Percentiles rank a stretch among this genome's conserved stretches.
phyloP scores from a whole-genome alignment of 2,797 vertebrate species.

The Galagoides demidoff region DNA sequence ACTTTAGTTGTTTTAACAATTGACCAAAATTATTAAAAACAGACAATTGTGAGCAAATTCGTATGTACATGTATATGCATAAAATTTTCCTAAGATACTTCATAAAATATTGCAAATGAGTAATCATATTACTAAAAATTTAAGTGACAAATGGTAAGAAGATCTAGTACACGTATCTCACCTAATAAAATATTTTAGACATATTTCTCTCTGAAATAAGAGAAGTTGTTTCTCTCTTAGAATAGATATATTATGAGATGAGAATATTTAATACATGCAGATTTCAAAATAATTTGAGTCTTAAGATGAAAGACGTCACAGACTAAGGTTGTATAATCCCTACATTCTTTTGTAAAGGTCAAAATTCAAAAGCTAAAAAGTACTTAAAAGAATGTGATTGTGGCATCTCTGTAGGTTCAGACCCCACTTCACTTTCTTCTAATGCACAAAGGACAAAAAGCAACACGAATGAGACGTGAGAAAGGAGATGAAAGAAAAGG shows the following conservation, averaged over 20 bases:
- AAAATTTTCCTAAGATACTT: not conserved
- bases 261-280: slow-evolving; percentile 7
- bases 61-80: not conserved
- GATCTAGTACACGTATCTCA: not conserved
- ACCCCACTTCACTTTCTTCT: not conserved
- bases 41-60: not conserved
- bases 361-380: slow-evolving; percentile 54
- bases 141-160: slow-evolving; percentile 11
- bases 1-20: slow-evolving; percentile 28
- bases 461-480: not conserved
- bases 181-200: not conserved
- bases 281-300: slow-evolving; percentile 20
- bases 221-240: not conserved
- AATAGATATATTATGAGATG: not conserved
- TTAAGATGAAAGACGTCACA: not conserved
- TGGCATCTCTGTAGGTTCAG: not conserved
- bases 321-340: not conserved
- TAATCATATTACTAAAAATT: not conserved
- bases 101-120: slow-evolving; percentile 46
- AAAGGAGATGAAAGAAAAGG: not conserved
- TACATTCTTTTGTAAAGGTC: not conserved
- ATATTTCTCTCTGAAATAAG: not conserved
- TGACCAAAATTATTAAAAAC: slow-evolving; percentile 39
- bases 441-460: not conserved
- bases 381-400: slow-evolving; percentile 42